Base-by-base conservation (phyloP, 2,888 invertebrate genomes). In the Meiosimyza platycephala region DNA sequence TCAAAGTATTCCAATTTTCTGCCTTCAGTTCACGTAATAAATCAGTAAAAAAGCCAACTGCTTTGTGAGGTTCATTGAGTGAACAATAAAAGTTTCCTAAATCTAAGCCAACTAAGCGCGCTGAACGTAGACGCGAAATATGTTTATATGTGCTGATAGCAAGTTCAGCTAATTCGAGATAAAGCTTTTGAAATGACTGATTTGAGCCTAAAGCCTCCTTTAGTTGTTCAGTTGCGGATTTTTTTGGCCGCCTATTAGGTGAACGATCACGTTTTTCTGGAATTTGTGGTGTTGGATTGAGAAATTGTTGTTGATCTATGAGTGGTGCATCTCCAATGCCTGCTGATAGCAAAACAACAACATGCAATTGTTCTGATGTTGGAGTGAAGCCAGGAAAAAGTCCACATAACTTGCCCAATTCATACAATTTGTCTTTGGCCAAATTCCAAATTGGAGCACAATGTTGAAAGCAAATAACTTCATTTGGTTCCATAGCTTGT, bases 81-180 rank as follows among this genome's bases (percentile, higher is more conserved):
- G 93, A 93, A 79, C 95, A 92, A 86, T 98, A 98, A 85, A 98
- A 97, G 40, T 93, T 91, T 0, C 98, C 97, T 65, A 98, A 88
- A 81, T 98, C 95, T 54, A 94, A 90, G 0, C 98, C 98, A 72
- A 98, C 95, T 63, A 94, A 90, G 57, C 96, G 91, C 0, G 98
- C 97, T 70, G 94, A 96, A 85, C 92, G 89, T 79, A 91, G 85
- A 74, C 94, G 89, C 1, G 94, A 93, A 76, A 98, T 96, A 88
- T 98, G 97, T 83, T 98, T 98, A 84, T 95, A 98, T 0, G 97
- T 98, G 68, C 97, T 96, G 92, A 98, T 97, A 1, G 98, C 96
- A 76, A 98, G 87, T 85, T 98, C 98, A 0, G 97, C 95, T 74
- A 98, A 87, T 87, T 98, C 98, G 89, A 97, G 88, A 84, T 98